These are phyloP conservation scores for Phenganax stokvisi DNA, from an alignment of 92 coral and sea anemone genomes.

Conservation along the genomic window DNA sequence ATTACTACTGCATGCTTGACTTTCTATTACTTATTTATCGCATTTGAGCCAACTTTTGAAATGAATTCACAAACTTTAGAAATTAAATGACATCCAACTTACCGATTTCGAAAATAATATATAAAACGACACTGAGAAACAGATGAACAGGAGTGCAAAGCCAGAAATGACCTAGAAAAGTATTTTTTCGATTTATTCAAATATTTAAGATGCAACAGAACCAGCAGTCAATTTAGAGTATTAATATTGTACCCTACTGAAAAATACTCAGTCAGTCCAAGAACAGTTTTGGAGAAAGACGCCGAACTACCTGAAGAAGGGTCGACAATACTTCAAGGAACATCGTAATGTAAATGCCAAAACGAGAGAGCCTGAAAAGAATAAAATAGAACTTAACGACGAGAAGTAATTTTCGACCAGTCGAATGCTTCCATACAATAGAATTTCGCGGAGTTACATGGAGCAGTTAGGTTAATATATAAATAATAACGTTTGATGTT, in stretches of 20 bases:
- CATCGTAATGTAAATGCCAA: constrained; percentile 30
- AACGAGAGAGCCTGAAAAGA: constrained; percentile 26
- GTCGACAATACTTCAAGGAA: constrained; percentile 32
- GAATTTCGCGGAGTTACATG: too few species aligned
- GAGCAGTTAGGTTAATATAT: too few species aligned
- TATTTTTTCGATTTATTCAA: not conserved
- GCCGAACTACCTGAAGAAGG: constrained; percentile 5
- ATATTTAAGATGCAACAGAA: too few species aligned
- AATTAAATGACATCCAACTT: not conserved
- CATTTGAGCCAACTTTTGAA: not conserved
- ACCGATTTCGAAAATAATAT: constrained; percentile 12
- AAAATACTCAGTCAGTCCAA: not conserved
- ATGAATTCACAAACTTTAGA: not conserved
- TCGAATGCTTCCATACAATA: too few species aligned
- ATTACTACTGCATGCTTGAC: not conserved
- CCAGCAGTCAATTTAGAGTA: not conserved
- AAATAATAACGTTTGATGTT: too few species aligned
- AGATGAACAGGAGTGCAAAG: constrained; percentile 15
- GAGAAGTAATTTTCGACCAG: too few species aligned
- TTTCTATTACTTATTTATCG: not conserved
- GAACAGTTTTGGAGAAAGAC: not conserved
- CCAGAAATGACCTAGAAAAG: constrained; percentile 26
- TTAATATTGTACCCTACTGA: not conserved
- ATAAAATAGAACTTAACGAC: not conserved
- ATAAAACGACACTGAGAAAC: constrained; percentile 17